These are phyloP conservation scores for Boleophthalmus pectinirostris DNA, from an alignment of 2,113 vertebrate species.

Conservation along the genomic window DNA sequence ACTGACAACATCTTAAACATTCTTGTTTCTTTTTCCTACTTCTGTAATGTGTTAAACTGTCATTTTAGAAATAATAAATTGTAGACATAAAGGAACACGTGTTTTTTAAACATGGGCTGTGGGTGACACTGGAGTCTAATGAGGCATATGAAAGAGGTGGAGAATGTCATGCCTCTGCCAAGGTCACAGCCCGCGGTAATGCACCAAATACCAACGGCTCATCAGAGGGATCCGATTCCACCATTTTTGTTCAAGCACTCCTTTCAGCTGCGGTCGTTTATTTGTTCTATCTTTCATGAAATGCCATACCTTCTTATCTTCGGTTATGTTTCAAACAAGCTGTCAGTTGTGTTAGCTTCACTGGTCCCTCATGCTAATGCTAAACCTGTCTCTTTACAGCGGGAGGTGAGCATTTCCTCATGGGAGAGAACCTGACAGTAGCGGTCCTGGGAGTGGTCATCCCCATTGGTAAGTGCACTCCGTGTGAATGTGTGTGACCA, in stretches of 20 bases:
- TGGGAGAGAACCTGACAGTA: constrained; percentile 90
- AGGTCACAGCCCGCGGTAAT: constrained; percentile 32
- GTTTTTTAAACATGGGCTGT: not conserved
- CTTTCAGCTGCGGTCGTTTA: constrained; percentile 19
- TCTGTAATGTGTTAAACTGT: not conserved
- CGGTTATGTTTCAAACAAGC: constrained; percentile 28
- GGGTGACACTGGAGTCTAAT: constrained; percentile 31
- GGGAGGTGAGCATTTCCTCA: constrained; percentile 82
- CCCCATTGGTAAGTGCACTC: constrained; percentile 87
- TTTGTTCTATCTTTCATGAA: constrained; percentile 30
- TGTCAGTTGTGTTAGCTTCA: not conserved
- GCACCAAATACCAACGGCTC: constrained; percentile 24
- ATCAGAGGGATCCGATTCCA: constrained; percentile 2
- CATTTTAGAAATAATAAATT: not conserved
- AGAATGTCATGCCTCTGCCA: constrained; percentile 29
- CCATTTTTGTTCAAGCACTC: constrained; percentile 10
- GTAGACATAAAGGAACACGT: not conserved
- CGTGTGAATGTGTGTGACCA: constrained; percentile 33
- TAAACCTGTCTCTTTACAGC: constrained; percentile 74
- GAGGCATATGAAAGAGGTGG: constrained; percentile 24
- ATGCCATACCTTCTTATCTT: constrained; percentile 26
- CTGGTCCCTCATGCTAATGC: constrained; percentile 15
- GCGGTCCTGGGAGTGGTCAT: constrained; percentile 91
- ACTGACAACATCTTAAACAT: too few species aligned
- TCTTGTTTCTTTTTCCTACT: not conserved